Conservation (phyloP, 2,888 invertebrate genomes). For the Sphaeridia pumilis region DNA sequence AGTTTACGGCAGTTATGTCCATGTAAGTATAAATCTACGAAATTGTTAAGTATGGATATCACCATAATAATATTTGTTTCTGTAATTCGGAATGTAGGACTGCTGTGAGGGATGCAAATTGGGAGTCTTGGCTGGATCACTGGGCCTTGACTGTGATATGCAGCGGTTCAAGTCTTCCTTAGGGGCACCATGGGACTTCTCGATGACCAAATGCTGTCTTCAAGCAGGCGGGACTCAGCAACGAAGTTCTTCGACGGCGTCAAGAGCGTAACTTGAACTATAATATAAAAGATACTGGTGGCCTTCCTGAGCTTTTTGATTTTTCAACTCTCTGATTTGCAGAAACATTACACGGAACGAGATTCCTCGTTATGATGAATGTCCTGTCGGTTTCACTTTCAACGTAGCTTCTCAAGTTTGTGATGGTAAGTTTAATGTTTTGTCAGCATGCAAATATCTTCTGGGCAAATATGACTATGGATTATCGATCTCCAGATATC, state of each 20-base stretch:
- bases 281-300: too few species aligned
- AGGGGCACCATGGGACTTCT: slow-evolving; percentile 49
- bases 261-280: too few species aligned
- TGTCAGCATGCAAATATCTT: not conserved
- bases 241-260: too few species aligned
- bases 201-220: slow-evolving; percentile 52
- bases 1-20: slow-evolving; percentile 33
- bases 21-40: slow-evolving; percentile 1
- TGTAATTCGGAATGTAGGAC: slow-evolving; percentile 39
- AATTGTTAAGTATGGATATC: not conserved
- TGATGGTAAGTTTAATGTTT: slow-evolving; percentile 35
- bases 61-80: not conserved
- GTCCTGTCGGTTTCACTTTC: slow-evolving; percentile 37
- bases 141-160: slow-evolving; percentile 48
- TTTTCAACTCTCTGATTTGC: too few species aligned
- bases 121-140: slow-evolving; percentile 50
- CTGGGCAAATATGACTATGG: not conserved
- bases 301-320: too few species aligned
- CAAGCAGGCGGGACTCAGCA: slow-evolving; percentile 37
- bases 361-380: slow-evolving; percentile 18
- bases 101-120: slow-evolving; percentile 55
- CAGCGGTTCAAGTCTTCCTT: slow-evolving; percentile 43
- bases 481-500: slow-evolving; percentile 50
- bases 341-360: slow-evolving; percentile 2
- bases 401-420: slow-evolving; percentile 36